Conservation (phyloP, 2,888 invertebrate genomes). For the Mesopsocus fuscifrons region DNA sequence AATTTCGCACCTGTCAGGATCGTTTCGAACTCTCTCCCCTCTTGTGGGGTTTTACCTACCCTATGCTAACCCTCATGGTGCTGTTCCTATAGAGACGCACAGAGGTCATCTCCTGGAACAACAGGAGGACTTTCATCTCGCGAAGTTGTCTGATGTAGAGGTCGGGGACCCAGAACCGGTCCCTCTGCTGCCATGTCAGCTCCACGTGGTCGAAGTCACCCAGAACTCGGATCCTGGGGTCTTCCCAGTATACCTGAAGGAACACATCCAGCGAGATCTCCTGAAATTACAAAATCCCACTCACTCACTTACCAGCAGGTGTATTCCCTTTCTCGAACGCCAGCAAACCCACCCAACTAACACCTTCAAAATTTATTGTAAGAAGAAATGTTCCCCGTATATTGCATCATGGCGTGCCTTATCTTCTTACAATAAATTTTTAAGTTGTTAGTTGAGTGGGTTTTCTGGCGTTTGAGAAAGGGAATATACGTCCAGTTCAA, state of each 20-base stretch:
- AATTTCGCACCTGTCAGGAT: too few relatives aligned
- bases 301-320: too few relatives aligned
- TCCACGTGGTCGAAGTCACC: constrained; percentile 22
- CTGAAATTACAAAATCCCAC: constrained; percentile 22
- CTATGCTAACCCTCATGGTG: constrained; percentile 42
- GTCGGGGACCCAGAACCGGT: constrained; percentile 36
- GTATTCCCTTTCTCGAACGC: too few relatives aligned
- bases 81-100: constrained; percentile 38
- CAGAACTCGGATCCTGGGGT: constrained; percentile 26
- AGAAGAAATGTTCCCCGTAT: too few relatives aligned
- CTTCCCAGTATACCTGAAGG: constrained; percentile 43
- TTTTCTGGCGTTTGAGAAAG: too few relatives aligned
- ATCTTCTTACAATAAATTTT: too few relatives aligned
- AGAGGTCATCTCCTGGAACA: constrained; percentile 42
- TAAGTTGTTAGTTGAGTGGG: too few relatives aligned
- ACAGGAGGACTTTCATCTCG: constrained; percentile 37
- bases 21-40: too few relatives aligned
- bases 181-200: constrained; percentile 21
- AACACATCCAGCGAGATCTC: constrained; percentile 44
- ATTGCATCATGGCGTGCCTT: too few relatives aligned
- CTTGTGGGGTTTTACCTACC: constrained; percentile 36
- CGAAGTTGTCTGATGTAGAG: constrained; percentile 42
- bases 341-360: too few relatives aligned
- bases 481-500: too few relatives aligned
- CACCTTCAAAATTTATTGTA: too few relatives aligned